Base-by-base conservation (phyloP, 2,888 invertebrate genomes). In the Cerceris ruficornis region DNA sequence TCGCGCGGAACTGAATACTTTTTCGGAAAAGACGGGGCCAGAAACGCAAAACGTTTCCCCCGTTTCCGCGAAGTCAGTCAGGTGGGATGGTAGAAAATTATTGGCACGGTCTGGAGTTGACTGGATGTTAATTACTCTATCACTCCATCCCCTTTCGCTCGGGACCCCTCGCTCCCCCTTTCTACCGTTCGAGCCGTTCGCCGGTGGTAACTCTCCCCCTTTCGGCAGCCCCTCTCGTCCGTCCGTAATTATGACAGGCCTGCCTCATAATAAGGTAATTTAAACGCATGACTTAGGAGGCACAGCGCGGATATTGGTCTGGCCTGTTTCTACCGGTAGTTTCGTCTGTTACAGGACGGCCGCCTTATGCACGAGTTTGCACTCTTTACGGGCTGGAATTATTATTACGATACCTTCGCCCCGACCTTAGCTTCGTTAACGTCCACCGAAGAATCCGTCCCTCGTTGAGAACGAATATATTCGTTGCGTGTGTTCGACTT, bases 201-300 rank as follows among this genome's bases (percentile, higher is more conserved):
- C 9, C 43, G 67, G 39, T 61, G 57, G 42, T 39, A 50, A 43
- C 50, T 46, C 67, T 15, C 62, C 50, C 55, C 39, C 54, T 60
- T 41, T 50, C 14, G 13, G 11, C 55, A n/a, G 57, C 65, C 74
- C 66, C 69, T 69, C 42, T 46, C 50, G 43, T 70, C 49, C 61
- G 60, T 72, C 70, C 79, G 87, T 89, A 91, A 91, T 91, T 91
- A 91, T 89, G 90, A 91, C 90, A 88, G 86, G 82, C 85, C 77
- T 77, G 80, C 74, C 86, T 86, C 87, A 85, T 91, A 91, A 91
- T 91, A 90, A 91, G 91, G 91, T 90, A 88, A 91, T 91, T 91
- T 91, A 91, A 91, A 91, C 91, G 91, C 91, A 91, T 91, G 90
- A 91, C 91, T 91, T 90, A 91, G 87, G 86, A 88, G 87, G 76